These are phyloP conservation scores for Magallana angulata DNA, from an alignment of 1,140 invertebrate genomes.

Conservation along the genomic window DNA sequence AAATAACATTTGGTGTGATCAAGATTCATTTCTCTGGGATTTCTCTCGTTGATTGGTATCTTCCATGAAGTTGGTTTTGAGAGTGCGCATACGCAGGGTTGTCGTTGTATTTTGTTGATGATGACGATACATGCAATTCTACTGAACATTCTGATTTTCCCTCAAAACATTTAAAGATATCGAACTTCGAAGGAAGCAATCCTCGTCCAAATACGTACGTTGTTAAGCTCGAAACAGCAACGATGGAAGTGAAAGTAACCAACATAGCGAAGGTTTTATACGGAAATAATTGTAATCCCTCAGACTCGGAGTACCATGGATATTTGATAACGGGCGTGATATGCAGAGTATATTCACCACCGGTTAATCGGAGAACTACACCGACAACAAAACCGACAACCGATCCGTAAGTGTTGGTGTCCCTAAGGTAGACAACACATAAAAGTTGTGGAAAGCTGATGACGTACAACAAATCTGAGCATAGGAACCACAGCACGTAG, in stretches of 20 bases:
- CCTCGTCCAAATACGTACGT: slow-evolving; percentile 80
- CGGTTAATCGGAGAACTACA: slow-evolving; percentile 90
- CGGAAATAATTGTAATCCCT: slow-evolving; percentile 84
- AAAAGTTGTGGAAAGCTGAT: slow-evolving; percentile 98
- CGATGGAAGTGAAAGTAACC: slow-evolving; percentile 84
- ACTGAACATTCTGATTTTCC: too few relatives aligned
- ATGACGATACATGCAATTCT: too few relatives aligned
- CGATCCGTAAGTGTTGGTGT: slow-evolving; percentile 95
- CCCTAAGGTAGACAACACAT: slow-evolving; percentile 91
- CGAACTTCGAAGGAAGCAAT: slow-evolving; percentile 70
- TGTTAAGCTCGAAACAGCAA: slow-evolving; percentile 80
- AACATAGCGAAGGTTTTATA: slow-evolving; percentile 82
- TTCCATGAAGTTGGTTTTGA: too few relatives aligned
- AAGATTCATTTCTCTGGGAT: too few relatives aligned
- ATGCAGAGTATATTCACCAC: slow-evolving; percentile 92
- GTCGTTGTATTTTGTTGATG: too few relatives aligned
- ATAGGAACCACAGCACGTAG: slow-evolving; percentile 96
- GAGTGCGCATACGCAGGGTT: too few relatives aligned
- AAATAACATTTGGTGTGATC: too few relatives aligned
- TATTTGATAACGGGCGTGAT: slow-evolving; percentile 91
- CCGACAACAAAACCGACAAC: slow-evolving; percentile 91
- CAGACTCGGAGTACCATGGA: slow-evolving; percentile 88
- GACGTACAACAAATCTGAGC: slow-evolving; percentile 98
- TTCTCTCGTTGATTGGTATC: too few relatives aligned
- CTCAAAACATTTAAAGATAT: slow-evolving; percentile 76